Evolutionary conservation across 1,140 invertebrate genomes (phyloP), one percentile per base, ranked within the genome.

Genomic region (Drosophila pachea): DNA sequence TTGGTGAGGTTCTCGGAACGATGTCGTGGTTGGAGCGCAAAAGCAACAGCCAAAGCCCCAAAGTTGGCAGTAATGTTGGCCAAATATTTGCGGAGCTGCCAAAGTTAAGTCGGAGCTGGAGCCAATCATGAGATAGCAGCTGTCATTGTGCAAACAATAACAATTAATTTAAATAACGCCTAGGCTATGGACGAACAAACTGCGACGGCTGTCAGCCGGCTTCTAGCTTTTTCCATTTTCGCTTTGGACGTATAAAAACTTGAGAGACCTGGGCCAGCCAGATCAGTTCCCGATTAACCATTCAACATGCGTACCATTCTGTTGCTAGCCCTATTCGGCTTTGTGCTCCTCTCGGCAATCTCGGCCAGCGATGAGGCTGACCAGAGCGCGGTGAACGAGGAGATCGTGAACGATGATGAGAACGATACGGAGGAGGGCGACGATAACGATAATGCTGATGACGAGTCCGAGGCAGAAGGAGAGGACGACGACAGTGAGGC

Each of bases 311-410:
- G 81, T 48, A 56, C 50, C 14, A 50, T 63, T 50, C 11, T 86
- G 16, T 7, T 83, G 36, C 50, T 83, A 38, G 81, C 73, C 14
- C 73, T 83, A 7, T 79, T 83, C 43, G 79, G 79, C 38, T 58
- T 68, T 35, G 81, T 83, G 54, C 60, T 83, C 11, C 33, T 83
- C 29, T 43, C 79, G 45, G 65, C 55, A 32, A 53, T 67, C 5
- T 64, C 76, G 6, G 36, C 35, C 22, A n/a, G n/a, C n/a, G 45
- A 70, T 9, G 33, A 42, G 16, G 35, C 4, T 11, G 14, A 32
- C 0, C 14, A 54, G 11, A 7, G 9, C 7, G 54, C 8, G 31
- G 43, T 29, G 54, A 50, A 7, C 7, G 40, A 43, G n/a, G 40
- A 43, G 2, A 0, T n/a, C 6, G 22, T 22, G 22, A 43, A 43